Evolutionary conservation across 35 echinoderm and acorn worm genomes (phyloP).

Genomic region (Strongylocentrotus purpuratus): DNA sequence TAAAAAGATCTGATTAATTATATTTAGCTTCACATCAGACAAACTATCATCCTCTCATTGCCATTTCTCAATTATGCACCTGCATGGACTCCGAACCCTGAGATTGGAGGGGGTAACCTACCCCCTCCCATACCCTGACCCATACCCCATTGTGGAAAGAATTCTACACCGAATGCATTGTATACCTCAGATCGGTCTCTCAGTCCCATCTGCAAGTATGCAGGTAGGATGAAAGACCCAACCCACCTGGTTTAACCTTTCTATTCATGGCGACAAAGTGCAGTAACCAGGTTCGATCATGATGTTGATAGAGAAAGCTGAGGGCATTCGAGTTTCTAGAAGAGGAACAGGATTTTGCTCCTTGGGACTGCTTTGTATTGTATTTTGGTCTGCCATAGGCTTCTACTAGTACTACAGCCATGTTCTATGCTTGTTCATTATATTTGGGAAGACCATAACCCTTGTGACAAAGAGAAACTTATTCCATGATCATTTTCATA

Average conservation of each 20-base stretch:
- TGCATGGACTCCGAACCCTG: no score
- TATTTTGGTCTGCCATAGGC: neutral
- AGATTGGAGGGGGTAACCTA: no score
- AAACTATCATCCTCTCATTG: no score
- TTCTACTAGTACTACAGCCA: neutral
- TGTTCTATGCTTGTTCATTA: neutral
- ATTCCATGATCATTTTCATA: no score
- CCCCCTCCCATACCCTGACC: no score
- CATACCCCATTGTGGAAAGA: no score
- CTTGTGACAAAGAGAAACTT: no score
- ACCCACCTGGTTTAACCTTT: neutral
- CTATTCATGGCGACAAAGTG: neutral
- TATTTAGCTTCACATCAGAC: no score
- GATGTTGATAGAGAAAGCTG: neutral
- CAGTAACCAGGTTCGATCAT: neutral
- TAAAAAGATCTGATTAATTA: no score
- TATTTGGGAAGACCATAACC: neutral
- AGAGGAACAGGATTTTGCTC: neutral
- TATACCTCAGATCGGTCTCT: no score
- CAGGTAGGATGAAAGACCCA: neutral
- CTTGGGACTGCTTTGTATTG: neutral
- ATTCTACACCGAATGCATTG: neutral
- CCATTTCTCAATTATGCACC: no score
- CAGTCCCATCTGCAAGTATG: neutral
- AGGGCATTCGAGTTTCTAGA: neutral